Evolutionary conservation across 2,888 invertebrate genomes (phyloP).

Genomic region (Drosophila stalkeri): DNA sequence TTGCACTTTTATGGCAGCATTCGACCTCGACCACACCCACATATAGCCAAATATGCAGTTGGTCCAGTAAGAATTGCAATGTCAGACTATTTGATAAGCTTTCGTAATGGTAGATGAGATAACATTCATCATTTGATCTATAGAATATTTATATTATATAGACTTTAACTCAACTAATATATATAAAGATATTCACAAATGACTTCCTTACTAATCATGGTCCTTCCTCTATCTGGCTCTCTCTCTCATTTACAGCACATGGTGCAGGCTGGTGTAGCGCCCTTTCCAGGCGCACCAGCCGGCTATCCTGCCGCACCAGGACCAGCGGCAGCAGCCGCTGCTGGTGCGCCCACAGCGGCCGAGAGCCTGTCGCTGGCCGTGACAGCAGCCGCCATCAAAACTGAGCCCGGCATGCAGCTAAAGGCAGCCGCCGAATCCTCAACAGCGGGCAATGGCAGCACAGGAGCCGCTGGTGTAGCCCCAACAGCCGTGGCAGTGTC

Average conservation of each 20-base stretch:
- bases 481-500: slow-evolving; percentile 70
- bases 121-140: not conserved
- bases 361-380: slow-evolving; percentile 84
- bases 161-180: slow-evolving; percentile 16
- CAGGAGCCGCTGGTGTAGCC: slow-evolving; percentile 52
- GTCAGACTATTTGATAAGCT: slow-evolving; percentile 10
- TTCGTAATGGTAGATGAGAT: not conserved
- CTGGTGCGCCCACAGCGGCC: slow-evolving; percentile 77
- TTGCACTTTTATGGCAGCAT: slow-evolving; percentile 65
- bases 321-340: slow-evolving; percentile 78
- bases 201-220: slow-evolving; percentile 62
- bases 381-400: slow-evolving; percentile 81
- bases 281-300: slow-evolving; percentile 84
- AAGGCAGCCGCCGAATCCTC: slow-evolving; percentile 77
- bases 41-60: slow-evolving; percentile 11
- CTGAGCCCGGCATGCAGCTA: slow-evolving; percentile 82
- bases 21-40: slow-evolving; percentile 16
- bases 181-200: slow-evolving; percentile 15
- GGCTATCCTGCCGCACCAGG: slow-evolving; percentile 84
- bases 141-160: not conserved
- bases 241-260: slow-evolving; percentile 81
- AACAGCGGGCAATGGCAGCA: slow-evolving; percentile 67
- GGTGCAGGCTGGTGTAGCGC: slow-evolving; percentile 85
- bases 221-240: slow-evolving; percentile 16
- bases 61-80: not conserved